Evolutionary conservation across 2,113 vertebrate genomes (phyloP).

Genomic region (Coptodon bakossiorum): DNA sequence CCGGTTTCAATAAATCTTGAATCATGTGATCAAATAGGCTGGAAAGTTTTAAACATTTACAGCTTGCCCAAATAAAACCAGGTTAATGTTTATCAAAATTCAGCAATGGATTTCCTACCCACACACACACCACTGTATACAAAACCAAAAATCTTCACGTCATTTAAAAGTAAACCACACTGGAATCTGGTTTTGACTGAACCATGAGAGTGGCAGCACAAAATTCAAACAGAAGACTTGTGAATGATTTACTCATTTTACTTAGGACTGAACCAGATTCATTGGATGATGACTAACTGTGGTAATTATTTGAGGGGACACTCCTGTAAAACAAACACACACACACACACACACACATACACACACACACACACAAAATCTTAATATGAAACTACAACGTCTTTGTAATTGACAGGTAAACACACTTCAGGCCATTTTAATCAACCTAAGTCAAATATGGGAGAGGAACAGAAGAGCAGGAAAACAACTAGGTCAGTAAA

Average conservation of each 20-base stretch:
- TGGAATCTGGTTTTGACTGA: background rate
- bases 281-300: background rate
- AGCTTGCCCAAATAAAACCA: background rate
- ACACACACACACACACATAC: background rate
- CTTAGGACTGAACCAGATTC: background rate
- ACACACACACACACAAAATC: background rate
- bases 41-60: background rate
- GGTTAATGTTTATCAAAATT: background rate
- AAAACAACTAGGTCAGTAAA: constrained; percentile 42
- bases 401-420: background rate
- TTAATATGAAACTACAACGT: background rate
- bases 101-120: background rate
- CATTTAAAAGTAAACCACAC: background rate
- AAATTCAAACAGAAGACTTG: background rate
- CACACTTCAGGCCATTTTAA: background rate
- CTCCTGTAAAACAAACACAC: background rate
- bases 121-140: background rate
- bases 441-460: background rate
- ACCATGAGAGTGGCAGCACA: background rate
- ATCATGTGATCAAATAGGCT: background rate
- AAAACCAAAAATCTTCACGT: background rate
- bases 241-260: background rate
- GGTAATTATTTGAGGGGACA: background rate
- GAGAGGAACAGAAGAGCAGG: background rate
- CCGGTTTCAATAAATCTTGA: background rate